Conservation (phyloP, 53 echinoderm and acorn worm species). For the Stichopus horrens region DNA sequence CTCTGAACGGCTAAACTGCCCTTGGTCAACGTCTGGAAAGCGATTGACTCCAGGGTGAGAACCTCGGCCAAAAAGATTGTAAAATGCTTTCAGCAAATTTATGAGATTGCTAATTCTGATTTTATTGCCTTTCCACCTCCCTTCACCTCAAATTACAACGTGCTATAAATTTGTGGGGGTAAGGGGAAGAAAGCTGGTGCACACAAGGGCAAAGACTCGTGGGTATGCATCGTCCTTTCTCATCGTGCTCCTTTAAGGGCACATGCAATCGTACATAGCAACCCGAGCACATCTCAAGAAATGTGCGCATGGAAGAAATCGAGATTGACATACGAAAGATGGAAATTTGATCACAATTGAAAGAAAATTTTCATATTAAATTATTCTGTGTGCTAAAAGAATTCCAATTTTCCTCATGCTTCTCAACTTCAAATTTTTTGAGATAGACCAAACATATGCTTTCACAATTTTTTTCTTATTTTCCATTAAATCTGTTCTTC, state of each 20-base stretch:
- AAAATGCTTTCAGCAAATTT: no score
- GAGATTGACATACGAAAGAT: not conserved
- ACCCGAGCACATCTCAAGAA: not conserved
- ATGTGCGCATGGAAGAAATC: not conserved
- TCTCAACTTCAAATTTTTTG: not conserved
- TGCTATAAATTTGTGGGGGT: no score
- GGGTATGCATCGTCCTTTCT: no score
- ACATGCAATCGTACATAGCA: not conserved
- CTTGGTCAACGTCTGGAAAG: no score
- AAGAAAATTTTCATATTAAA: slow-evolving; percentile 5
- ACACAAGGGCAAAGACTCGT: no score
- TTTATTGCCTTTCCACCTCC: no score
- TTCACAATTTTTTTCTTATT: not conserved
- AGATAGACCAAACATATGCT: not conserved
- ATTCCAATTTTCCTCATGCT: not conserved
- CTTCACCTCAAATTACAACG: no score
- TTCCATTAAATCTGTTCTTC: not conserved
- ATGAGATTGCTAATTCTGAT: no score
- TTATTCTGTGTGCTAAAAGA: not conserved
- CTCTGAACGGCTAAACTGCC: no score
- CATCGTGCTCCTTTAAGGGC: not conserved
- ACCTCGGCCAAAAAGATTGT: no score
- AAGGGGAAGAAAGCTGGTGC: no score
- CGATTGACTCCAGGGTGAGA: no score
- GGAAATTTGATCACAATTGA: slow-evolving; percentile 2